Percentiles rank a stretch among this genome's conserved stretches.
Evolutionary conservation across 2,888 invertebrate species (phyloP).

Genomic region (Oscheius sp.): DNA sequence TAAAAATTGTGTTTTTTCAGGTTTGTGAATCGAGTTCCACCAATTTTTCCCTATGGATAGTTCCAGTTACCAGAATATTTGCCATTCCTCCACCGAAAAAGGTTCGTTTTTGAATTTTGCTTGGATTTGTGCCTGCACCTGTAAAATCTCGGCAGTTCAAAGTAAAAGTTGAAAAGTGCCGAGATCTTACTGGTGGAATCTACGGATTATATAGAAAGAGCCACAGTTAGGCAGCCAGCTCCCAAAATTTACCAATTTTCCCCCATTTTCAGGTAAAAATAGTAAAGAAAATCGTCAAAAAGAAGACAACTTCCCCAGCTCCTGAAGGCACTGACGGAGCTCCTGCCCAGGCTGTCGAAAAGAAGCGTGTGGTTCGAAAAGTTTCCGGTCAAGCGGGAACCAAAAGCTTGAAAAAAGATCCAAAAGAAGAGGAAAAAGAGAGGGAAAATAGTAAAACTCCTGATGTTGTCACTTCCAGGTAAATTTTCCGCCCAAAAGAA

Average conservation of each 20-base stretch:
- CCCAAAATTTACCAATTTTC: neutral
- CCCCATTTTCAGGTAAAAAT: constrained; percentile 40
- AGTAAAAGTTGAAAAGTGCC: too few species aligned
- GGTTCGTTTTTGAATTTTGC: constrained; percentile 12
- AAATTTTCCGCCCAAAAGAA: neutral
- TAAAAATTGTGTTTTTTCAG: constrained; percentile 2
- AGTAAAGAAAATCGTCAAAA: constrained; percentile 61
- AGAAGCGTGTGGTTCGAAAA: constrained; percentile 18
- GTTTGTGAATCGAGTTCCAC: constrained; percentile 42
- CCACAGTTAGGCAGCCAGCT: too few species aligned
- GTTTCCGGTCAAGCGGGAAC: constrained; percentile 4
- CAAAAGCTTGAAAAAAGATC: constrained; percentile 5
- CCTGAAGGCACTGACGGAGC: constrained; percentile 22
- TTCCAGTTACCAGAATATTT: constrained; percentile 58
- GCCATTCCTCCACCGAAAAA: constrained; percentile 60
- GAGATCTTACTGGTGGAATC: too few species aligned
- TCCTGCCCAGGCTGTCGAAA: constrained; percentile 16
- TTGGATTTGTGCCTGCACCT: neutral
- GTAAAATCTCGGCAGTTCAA: too few species aligned
- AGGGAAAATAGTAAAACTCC: constrained; percentile 3
- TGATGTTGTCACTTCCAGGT: constrained; percentile 11
- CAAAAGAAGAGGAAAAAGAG: constrained; percentile 5
- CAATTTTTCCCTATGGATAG: constrained; percentile 60
- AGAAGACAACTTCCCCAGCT: constrained; percentile 39
- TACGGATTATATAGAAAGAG: too few species aligned